Conservation (phyloP, 2,113 vertebrate genomes). For the Formicarius rufipectus region DNA sequence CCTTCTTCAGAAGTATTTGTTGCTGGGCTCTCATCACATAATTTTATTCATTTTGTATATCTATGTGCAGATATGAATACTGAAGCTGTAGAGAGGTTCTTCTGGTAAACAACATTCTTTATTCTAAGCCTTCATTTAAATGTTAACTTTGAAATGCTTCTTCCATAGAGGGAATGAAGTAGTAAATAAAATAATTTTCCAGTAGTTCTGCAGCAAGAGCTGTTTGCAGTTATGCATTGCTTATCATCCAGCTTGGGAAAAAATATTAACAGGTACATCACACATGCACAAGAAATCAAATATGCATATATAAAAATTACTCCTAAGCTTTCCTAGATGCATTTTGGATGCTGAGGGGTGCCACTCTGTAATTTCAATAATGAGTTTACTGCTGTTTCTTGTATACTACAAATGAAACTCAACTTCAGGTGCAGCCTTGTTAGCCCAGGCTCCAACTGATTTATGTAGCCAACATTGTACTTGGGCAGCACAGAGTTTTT, state of each 20-base stretch:
- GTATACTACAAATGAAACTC: background rate
- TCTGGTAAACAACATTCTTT: background rate
- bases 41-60: background rate
- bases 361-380: background rate
- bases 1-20: background rate
- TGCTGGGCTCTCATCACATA: background rate
- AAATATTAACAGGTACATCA: background rate
- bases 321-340: background rate
- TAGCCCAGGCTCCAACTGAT: background rate
- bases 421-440: background rate
- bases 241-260: background rate
- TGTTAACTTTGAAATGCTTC: background rate
- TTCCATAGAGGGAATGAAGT: background rate
- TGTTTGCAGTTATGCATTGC: background rate
- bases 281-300: background rate
- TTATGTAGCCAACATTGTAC: background rate
- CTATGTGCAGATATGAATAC: background rate
- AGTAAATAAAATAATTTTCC: background rate
- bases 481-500: background rate
- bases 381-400: background rate
- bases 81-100: background rate
- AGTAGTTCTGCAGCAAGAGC: background rate
- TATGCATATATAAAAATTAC: background rate
- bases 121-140: background rate
- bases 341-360: background rate